Conservation (phyloP, 2,113 vertebrate genomes). For the Corythoichthys intestinalis region DNA sequence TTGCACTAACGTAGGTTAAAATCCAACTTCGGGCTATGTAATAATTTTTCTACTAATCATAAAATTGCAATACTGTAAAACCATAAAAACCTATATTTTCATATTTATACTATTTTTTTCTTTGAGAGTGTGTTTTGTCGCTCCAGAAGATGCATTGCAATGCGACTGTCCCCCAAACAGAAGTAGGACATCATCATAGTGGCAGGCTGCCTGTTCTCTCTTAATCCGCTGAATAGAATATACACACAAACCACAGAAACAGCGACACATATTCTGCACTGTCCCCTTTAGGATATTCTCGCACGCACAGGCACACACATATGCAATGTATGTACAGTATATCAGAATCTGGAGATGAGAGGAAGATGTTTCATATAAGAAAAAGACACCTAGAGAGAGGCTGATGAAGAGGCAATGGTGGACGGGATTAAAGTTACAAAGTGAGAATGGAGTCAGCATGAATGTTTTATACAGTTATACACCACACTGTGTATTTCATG, state of each 20-base stretch:
- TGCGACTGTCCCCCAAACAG: not conserved
- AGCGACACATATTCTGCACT: too few species aligned
- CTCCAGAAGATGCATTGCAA: not conserved
- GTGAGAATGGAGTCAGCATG: constrained; percentile 14
- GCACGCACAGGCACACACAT: not conserved
- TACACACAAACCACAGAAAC: not conserved
- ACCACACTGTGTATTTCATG: not conserved
- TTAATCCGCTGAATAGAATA: constrained; percentile 9
- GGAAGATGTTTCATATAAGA: constrained; percentile 27
- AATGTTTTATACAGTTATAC: constrained; percentile 4
- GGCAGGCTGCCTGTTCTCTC: constrained; percentile 9
- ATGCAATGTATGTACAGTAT: constrained; percentile 34
- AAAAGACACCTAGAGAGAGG: constrained; percentile 20
- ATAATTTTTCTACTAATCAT: too few species aligned
- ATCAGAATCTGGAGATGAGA: constrained; percentile 33
- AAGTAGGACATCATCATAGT: not conserved
- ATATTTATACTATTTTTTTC: not conserved
- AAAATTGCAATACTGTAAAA: too few species aligned
- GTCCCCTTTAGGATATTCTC: constrained; percentile 7
- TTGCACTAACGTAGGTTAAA: too few species aligned
- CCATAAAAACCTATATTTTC: too few species aligned
- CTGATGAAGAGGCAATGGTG: constrained; percentile 1
- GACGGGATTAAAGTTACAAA: constrained; percentile 26
- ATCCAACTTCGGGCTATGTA: too few species aligned
- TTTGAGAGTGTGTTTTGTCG: not conserved